Evolutionary conservation across 1,140 invertebrate species (phyloP).

Genomic region (Drosophila pachea): DNA sequence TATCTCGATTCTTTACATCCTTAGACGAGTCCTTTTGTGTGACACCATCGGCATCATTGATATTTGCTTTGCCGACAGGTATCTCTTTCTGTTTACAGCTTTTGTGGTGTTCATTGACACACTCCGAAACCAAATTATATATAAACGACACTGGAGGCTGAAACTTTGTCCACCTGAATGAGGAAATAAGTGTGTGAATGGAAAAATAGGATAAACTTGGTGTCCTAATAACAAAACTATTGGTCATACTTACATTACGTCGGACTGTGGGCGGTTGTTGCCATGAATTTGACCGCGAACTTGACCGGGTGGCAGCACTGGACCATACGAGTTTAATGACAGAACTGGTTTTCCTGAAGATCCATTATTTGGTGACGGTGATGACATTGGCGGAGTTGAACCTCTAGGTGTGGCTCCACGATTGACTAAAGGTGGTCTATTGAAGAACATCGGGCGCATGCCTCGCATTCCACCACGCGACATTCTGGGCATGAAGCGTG

Average conservation of each 20-base stretch:
- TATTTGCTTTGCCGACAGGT: background rate
- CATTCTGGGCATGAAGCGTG: conserved; percentile 59
- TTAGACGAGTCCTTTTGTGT: conserved; percentile 13
- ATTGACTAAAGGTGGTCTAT: conserved; percentile 19
- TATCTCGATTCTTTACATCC: conserved; percentile 8
- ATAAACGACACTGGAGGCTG: conserved; percentile 45
- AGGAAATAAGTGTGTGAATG: background rate
- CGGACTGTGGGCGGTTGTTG: conserved; percentile 46
- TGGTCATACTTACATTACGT: conserved; percentile 39
- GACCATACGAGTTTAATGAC: conserved; percentile 26
- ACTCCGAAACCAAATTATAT: conserved; percentile 48
- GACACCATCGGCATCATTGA: conserved; percentile 3
- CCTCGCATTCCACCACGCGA: conserved; percentile 51
- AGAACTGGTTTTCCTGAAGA: background rate
- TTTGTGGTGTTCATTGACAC: conserved; percentile 46
- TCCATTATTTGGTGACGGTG: conserved; percentile 19
- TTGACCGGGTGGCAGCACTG: conserved; percentile 30
- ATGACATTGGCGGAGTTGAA: conserved; percentile 3
- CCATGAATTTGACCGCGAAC: background rate
- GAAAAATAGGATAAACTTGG: no score
- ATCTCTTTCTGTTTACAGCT: conserved; percentile 32
- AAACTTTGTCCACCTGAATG: conserved; percentile 48
- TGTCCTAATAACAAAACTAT: background rate
- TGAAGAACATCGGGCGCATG: conserved; percentile 53
- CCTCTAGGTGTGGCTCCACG: conserved; percentile 26